phyloP scores from a whole-genome alignment of 2,888 invertebrate species.

The Ophion ventricosus region DNA sequence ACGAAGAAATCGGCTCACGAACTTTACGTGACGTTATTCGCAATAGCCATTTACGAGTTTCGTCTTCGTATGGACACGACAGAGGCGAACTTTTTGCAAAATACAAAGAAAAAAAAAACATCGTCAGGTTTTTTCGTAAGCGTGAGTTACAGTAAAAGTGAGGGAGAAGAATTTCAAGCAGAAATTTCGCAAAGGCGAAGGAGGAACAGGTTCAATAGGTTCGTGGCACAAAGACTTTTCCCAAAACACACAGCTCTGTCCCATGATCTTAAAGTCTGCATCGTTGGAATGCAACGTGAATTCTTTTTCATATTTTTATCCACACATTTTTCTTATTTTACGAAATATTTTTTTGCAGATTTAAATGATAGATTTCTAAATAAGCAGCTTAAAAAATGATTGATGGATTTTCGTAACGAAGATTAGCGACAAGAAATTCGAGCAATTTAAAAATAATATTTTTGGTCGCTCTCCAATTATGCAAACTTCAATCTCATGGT shows the following conservation, averaged over 20 bases:
- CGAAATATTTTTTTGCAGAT: too few species aligned
- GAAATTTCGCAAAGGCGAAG: conserved; percentile 45
- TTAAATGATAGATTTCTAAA: too few species aligned
- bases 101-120: not conserved
- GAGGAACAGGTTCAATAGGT: conserved; percentile 56
- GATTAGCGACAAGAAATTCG: too few species aligned
- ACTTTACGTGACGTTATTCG: conserved; percentile 24
- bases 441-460: too few species aligned
- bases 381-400: too few species aligned
- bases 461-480: too few species aligned
- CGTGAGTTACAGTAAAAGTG: conserved; percentile 2
- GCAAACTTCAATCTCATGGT: not conserved
- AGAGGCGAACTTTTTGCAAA: conserved; percentile 24
- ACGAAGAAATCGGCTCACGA: conserved; percentile 51
- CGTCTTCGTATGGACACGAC: conserved; percentile 1
- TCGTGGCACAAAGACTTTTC: conserved; percentile 56
- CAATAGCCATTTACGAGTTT: conserved; percentile 34
- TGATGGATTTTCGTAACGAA: too few species aligned
- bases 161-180: not conserved
- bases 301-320: too few species aligned
- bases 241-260: not conserved
- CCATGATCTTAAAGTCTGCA: too few species aligned
- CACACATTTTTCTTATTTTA: too few species aligned
- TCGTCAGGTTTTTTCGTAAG: conserved; percentile 6
- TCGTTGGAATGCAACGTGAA: too few species aligned